phyloP scores from a whole-genome alignment of 2,113 vertebrate genomes.

The Onychorhynchus coronatus region DNA sequence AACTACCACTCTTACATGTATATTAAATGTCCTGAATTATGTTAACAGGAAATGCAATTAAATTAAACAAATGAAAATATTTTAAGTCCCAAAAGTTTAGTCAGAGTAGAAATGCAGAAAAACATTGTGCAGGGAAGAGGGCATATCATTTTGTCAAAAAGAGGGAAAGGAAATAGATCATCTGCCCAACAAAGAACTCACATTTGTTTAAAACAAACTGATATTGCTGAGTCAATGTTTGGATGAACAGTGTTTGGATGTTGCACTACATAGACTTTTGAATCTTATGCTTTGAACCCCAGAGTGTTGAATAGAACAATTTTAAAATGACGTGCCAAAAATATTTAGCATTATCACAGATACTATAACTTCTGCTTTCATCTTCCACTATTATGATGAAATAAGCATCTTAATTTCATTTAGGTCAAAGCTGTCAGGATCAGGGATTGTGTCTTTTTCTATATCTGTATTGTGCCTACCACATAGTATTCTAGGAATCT shows the following conservation, averaged over 20 bases:
- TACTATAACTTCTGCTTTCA: neutral
- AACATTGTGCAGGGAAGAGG: neutral
- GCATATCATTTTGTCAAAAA: neutral
- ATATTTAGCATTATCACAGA: neutral
- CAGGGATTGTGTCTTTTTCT: neutral
- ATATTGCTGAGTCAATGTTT: neutral
- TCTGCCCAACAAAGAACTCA: neutral
- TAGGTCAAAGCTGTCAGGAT: neutral
- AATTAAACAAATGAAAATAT: neutral
- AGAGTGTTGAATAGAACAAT: neutral
- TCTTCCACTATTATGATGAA: neutral
- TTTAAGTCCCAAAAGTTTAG: neutral
- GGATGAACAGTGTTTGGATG: neutral
- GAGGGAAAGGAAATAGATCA: neutral
- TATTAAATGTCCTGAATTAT: neutral
- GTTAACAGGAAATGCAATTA: neutral
- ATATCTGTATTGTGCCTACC: neutral
- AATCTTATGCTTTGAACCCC: neutral
- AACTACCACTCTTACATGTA: neutral
- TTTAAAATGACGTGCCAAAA: neutral
- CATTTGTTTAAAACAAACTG: neutral
- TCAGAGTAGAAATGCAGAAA: neutral
- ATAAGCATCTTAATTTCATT: neutral
- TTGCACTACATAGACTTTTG: neutral
- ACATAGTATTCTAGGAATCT: neutral